phyloP scores from a whole-genome alignment of 2,888 invertebrate species.

The Bugulina stolonifera region DNA sequence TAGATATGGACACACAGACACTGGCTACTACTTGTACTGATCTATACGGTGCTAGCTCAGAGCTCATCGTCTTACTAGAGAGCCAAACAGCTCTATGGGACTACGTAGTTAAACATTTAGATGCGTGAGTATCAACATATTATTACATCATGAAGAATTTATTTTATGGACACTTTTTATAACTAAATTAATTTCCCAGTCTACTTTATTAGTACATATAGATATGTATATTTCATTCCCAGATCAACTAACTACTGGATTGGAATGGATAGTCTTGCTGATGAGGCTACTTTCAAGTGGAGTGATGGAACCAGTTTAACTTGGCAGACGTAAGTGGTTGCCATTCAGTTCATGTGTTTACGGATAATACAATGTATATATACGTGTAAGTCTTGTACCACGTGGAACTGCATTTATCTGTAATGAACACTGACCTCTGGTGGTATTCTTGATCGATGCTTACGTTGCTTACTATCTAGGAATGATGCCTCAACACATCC shows the following conservation, averaged over 20 bases:
- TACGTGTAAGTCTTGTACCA: too few relatives aligned
- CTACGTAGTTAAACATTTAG: not conserved
- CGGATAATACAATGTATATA: too few relatives aligned
- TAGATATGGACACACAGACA: not conserved
- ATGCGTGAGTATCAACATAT: not conserved
- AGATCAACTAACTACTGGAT: constrained; percentile 23
- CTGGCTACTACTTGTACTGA: not conserved
- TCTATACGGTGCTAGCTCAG: not conserved
- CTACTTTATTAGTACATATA: too few relatives aligned
- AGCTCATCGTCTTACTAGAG: constrained; percentile 3
- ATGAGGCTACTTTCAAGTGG: not conserved
- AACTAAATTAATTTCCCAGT: too few relatives aligned
- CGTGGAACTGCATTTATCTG: too few relatives aligned
- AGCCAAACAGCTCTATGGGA: constrained; percentile 1
- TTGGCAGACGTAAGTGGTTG: constrained; percentile 1
- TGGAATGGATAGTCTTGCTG: not conserved
- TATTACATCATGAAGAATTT: too few relatives aligned
- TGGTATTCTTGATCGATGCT: too few relatives aligned
- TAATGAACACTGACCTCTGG: too few relatives aligned
- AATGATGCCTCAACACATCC: constrained; percentile 4
- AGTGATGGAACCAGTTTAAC: not conserved
- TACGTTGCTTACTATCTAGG: not conserved
- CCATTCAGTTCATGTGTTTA: not conserved
- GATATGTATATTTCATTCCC: too few relatives aligned
- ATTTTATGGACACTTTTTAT: too few relatives aligned